phyloP scores from a whole-genome alignment of 2,113 vertebrate genomes.

The Corythoichthys intestinalis region DNA sequence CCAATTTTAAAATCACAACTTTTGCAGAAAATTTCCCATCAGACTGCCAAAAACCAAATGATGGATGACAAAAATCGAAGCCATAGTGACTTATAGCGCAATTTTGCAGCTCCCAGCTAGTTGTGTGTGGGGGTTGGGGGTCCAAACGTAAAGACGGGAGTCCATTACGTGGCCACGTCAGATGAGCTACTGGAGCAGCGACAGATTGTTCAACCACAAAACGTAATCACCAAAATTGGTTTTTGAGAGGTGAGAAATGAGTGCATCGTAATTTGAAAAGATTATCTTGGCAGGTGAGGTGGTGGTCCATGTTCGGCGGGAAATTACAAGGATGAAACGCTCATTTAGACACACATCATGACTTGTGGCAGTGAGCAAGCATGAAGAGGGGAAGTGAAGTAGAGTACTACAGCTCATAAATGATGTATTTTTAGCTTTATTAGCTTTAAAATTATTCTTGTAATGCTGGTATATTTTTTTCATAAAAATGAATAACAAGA shows the following conservation, averaged over 20 bases:
- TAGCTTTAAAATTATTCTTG: conserved; percentile 9
- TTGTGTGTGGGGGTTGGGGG: conserved; percentile 15
- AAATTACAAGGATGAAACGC: conserved; percentile 31
- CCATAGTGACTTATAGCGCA: conserved; percentile 30
- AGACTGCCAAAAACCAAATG: conserved; percentile 27
- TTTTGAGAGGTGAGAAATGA: conserved; percentile 57
- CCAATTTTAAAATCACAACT: conserved; percentile 53
- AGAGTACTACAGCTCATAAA: conserved; percentile 6
- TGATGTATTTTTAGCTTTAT: conserved; percentile 9
- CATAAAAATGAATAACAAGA: not conserved
- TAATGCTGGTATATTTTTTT: not conserved
- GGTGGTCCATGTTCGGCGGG: conserved; percentile 17
- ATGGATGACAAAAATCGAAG: not conserved
- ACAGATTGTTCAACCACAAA: conserved; percentile 24
- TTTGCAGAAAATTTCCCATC: conserved; percentile 45
- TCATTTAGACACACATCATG: conserved; percentile 21
- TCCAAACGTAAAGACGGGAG: conserved; percentile 42
- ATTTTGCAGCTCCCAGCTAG: conserved; percentile 39
- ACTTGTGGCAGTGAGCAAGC: conserved; percentile 25
- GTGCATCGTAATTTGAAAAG: conserved; percentile 51
- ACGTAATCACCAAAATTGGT: conserved; percentile 62
- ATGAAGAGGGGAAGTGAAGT: conserved; percentile 23
- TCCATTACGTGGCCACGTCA: conserved; percentile 51
- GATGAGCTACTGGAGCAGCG: conserved; percentile 45
- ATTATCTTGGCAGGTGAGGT: conserved; percentile 58